These are phyloP conservation scores for Perdita meconis DNA, from an alignment of 2,888 invertebrate species.

Conservation along the genomic window DNA sequence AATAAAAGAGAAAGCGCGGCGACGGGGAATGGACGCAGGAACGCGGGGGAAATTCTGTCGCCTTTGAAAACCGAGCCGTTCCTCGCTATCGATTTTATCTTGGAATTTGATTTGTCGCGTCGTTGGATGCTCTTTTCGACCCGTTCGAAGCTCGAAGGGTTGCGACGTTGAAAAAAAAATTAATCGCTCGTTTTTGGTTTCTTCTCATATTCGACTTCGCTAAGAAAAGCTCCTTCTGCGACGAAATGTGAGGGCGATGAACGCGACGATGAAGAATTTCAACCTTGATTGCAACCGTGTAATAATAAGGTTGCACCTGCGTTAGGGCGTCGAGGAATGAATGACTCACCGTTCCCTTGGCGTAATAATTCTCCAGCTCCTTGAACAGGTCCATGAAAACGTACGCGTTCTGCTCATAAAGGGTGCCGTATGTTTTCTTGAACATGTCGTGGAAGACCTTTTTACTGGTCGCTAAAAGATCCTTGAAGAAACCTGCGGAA, in stretches of 20 bases:
- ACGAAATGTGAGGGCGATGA: background rate
- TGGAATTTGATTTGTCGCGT: slow-evolving; percentile 65
- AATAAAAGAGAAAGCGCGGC: slow-evolving; percentile 13
- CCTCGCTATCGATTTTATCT: slow-evolving; percentile 54
- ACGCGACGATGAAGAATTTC: background rate
- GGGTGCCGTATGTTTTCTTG: slow-evolving; percentile 96
- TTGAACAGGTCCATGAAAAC: slow-evolving; percentile 96
- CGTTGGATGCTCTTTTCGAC: background rate
- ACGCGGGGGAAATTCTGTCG: slow-evolving; percentile 48
- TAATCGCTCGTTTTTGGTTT: no score
- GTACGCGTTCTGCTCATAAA: slow-evolving; percentile 96
- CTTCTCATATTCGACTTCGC: no score
- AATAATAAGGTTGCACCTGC: background rate
- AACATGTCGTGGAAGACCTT: slow-evolving; percentile 97
- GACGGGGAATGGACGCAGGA: background rate
- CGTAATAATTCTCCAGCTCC: slow-evolving; percentile 95
- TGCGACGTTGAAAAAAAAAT: no score
- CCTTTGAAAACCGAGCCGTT: slow-evolving; percentile 65
- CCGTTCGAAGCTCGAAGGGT: background rate
- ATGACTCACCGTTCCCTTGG: slow-evolving; percentile 86
- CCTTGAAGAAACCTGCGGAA: slow-evolving; percentile 94
- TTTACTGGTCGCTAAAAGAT: slow-evolving; percentile 92
- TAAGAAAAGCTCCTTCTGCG: no score
- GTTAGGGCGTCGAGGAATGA: background rate
- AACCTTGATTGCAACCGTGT: background rate